Evolutionary conservation across 2,797 vertebrate genomes (phyloP).

Genomic region (Podarcis siculus): DNA sequence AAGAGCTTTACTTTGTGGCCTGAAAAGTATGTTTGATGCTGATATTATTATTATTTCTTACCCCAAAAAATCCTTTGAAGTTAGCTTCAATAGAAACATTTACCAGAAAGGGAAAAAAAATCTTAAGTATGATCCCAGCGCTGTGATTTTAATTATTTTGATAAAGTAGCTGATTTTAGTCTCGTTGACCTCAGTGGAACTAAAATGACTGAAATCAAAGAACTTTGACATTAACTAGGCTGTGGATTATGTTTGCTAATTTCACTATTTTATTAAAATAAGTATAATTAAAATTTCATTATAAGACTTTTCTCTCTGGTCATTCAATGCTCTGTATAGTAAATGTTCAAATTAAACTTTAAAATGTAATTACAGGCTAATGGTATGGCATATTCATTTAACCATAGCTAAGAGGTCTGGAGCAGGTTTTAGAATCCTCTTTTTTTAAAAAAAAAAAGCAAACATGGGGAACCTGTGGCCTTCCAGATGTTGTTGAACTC

Average conservation of each 20-base stretch:
- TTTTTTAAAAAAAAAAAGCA: no score
- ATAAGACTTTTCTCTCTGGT: constrained; percentile 40
- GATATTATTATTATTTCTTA: background rate
- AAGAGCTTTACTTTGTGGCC: constrained; percentile 64
- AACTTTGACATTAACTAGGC: background rate
- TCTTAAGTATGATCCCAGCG: background rate
- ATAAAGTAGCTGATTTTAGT: constrained; percentile 23
- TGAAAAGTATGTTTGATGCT: constrained; percentile 67
- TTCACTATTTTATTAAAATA: constrained; percentile 46
- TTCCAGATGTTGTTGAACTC: background rate
- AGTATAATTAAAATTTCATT: constrained; percentile 54
- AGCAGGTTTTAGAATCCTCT: background rate
- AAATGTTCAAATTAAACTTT: constrained; percentile 44
- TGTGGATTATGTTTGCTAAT: constrained; percentile 58
- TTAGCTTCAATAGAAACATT: constrained; percentile 68
- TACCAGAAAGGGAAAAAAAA: constrained; percentile 39
- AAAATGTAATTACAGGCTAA: constrained; percentile 19
- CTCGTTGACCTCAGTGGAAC: background rate
- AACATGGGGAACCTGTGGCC: background rate
- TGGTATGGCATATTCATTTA: background rate
- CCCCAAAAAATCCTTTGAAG: constrained; percentile 64
- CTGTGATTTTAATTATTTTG: constrained; percentile 28
- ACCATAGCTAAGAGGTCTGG: background rate
- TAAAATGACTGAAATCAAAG: constrained; percentile 1
- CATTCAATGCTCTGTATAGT: background rate